Evolutionary conservation across 2,797 vertebrate species (phyloP).

Genomic region (Acipenser oxyrinchus): DNA sequence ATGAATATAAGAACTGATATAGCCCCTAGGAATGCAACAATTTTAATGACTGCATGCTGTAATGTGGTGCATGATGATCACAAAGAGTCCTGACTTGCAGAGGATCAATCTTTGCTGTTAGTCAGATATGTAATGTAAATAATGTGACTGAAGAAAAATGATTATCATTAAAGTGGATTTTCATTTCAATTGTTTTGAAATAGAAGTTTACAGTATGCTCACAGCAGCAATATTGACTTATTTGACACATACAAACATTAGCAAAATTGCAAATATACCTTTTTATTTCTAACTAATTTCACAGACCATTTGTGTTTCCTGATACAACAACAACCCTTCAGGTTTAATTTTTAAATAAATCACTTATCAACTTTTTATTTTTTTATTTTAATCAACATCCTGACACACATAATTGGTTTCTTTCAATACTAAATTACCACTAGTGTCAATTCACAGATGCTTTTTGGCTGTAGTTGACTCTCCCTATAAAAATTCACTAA

Average conservation of each 20-base stretch:
- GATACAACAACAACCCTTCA: neutral
- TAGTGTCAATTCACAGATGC: too few relatives aligned
- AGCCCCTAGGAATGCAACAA: too few relatives aligned
- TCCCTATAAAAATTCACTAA: too few relatives aligned
- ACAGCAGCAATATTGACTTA: slow-evolving; percentile 27
- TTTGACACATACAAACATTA: slow-evolving; percentile 25
- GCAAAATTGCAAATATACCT: slow-evolving; percentile 24
- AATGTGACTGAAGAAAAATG: slow-evolving; percentile 55
- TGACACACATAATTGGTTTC: slow-evolving; percentile 4
- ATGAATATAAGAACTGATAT: too few relatives aligned
- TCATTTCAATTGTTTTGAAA: slow-evolving; percentile 37
- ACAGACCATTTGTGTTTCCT: slow-evolving; percentile 15
- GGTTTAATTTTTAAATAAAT: slow-evolving; percentile 2
- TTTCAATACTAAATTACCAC: neutral
- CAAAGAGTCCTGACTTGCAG: too few relatives aligned
- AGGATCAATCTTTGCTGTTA: slow-evolving; percentile 33
- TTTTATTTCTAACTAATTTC: slow-evolving; percentile 17
- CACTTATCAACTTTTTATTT: neutral
- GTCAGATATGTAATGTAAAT: slow-evolving; percentile 52
- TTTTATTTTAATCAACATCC: neutral
- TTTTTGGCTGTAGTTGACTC: too few relatives aligned
- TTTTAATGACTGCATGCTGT: too few relatives aligned
- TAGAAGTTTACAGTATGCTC: slow-evolving; percentile 35
- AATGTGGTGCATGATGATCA: too few relatives aligned
- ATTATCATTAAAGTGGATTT: slow-evolving; percentile 30